Evolutionary conservation across 2,113 vertebrate genomes (phyloP).

Genomic region (Pterophyllum scalare): DNA sequence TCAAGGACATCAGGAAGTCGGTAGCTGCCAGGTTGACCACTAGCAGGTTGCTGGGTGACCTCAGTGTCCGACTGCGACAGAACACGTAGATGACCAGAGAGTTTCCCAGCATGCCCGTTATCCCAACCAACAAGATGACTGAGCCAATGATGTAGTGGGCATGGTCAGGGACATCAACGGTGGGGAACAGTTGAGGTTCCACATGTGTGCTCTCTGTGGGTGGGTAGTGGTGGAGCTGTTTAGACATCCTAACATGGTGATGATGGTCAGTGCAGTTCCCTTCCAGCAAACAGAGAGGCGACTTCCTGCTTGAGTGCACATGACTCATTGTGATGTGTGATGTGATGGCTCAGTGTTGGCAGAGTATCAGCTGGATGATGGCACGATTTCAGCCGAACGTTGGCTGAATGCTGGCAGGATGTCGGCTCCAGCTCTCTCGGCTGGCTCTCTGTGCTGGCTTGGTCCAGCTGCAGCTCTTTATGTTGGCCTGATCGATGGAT

Average conservation of each 20-base stretch:
- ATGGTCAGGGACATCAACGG: slow-evolving; percentile 17
- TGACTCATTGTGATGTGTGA: background rate
- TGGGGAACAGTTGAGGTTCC: background rate
- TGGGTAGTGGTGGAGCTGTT: background rate
- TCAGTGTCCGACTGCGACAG: slow-evolving; percentile 18
- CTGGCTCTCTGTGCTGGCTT: background rate
- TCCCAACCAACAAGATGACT: slow-evolving; percentile 31
- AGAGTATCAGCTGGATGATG: background rate
- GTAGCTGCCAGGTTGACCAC: slow-evolving; percentile 21
- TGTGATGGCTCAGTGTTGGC: background rate
- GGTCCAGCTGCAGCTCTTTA: slow-evolving; percentile 6
- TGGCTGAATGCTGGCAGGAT: background rate
- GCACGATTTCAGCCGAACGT: background rate
- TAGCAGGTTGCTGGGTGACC: slow-evolving; percentile 29
- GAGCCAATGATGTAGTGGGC: slow-evolving; percentile 32
- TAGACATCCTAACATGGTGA: background rate
- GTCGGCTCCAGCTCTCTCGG: background rate
- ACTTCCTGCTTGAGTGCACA: background rate
- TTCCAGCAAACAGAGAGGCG: background rate
- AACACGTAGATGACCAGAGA: slow-evolving; percentile 38
- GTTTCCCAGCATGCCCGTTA: slow-evolving; percentile 30
- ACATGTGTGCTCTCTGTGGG: background rate
- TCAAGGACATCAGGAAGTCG: slow-evolving; percentile 45
- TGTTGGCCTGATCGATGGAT: background rate
- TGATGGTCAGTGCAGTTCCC: slow-evolving; percentile 17